These are phyloP conservation scores for Siniperca knerii DNA, from an alignment of 2,113 vertebrate genomes.

Conservation along the genomic window DNA sequence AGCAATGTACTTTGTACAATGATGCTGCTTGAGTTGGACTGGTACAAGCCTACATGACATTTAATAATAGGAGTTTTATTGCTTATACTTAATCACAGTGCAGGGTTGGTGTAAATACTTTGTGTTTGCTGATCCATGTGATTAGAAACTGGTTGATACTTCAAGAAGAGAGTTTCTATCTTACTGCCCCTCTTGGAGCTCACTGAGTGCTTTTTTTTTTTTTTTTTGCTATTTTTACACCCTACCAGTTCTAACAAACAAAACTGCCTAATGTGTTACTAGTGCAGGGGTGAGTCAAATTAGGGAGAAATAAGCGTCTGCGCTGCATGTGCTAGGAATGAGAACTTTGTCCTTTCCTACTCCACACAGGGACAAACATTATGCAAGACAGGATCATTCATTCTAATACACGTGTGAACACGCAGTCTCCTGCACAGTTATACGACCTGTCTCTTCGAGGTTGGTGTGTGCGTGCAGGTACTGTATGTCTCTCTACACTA, in stretches of 20 bases:
- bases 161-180: not conserved
- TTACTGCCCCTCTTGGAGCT: not conserved
- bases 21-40: not conserved
- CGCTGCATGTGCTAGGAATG: constrained; percentile 38
- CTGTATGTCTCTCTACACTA: not conserved
- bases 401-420: constrained; percentile 28
- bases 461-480: not conserved
- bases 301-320: constrained; percentile 7
- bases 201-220: not conserved
- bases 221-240: not conserved
- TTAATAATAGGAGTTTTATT: constrained; percentile 6
- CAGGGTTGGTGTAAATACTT: not conserved
- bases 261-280: constrained; percentile 42
- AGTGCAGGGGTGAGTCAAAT: constrained; percentile 3
- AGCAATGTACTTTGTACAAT: not conserved
- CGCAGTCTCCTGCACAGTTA: not conserved
- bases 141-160: not conserved
- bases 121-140: constrained; percentile 19
- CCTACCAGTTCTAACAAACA: not conserved
- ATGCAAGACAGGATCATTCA: constrained; percentile 27
- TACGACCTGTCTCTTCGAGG: not conserved
- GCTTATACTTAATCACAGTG: not conserved
- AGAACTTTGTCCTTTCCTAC: constrained; percentile 68
- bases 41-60: not conserved
- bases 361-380: constrained; percentile 38